Evolutionary conservation across 2,797 vertebrate species (phyloP), one percentile per base, ranked within the genome.

Genomic region (Acipenser oxyrinchus): DNA sequence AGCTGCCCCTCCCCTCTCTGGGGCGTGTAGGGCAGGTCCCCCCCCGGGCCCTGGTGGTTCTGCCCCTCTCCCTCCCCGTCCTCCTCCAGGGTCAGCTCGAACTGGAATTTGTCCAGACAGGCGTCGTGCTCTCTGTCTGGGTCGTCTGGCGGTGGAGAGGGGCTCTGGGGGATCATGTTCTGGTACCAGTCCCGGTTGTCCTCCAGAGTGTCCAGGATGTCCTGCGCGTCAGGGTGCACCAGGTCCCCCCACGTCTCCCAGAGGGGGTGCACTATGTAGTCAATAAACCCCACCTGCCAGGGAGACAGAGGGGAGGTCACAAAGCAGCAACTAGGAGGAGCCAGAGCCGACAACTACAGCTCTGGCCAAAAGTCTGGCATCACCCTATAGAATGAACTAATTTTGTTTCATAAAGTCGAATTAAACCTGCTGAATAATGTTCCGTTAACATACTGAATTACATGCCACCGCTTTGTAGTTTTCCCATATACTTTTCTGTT

Each of bases 211-310:
- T 96, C 94, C 74, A 97, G 77, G 80, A 95, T 95, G 66, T 96
- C 94, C 82, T 95, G 95, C 69, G 94, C 95, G 1, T 95, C 94
- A 0, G 95, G 95, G 69, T 95, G 92, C 71, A 97, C 95, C 50
- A 97, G 83, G 80, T 97, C 95, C 0, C 93, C 91, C 95, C 95
- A 97, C 0, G 95, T 95, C 83, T 97, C 95, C 95, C 95, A 96
- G 75, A 97, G 73, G 0, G 95, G 95, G 73, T 95, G 95, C 55
- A 95, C 95, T 1, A 96, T 95, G 80, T 95, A 97, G 84, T 97
- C 95, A 6, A 97, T 95, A 77, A 97, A 97, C 67, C 95, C 95
- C 84, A 97, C 94, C 95, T 97, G 77, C 8, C 64, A 2, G 51
- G 9, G 13, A 49, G 6, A 50, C 23, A 55, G 12, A 37, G 10